A percentile compares a stretch with the other conserved stretches of the same genome.
phyloP scores from a whole-genome alignment of 2,797 vertebrate species.

The Coregonus suidteri region DNA sequence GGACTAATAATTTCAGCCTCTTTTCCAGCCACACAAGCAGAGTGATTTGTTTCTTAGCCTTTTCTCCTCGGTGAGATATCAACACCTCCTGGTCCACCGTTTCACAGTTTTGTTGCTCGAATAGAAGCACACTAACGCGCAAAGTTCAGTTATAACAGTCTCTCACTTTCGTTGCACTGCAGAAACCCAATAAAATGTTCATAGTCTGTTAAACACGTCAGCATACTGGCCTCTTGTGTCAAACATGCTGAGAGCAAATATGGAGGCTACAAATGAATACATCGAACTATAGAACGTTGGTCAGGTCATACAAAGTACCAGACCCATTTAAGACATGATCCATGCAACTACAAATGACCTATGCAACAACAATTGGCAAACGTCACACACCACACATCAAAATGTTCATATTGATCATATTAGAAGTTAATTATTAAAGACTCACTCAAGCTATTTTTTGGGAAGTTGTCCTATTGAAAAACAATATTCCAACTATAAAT shows the following conservation, averaged over 20 bases:
- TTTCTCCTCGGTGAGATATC: conserved; percentile 17
- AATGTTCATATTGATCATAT: not conserved
- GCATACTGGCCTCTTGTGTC: not conserved
- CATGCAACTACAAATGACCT: not conserved
- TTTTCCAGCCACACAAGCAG: conserved; percentile 12
- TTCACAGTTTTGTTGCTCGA: conserved; percentile 32
- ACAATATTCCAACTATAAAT: not conserved
- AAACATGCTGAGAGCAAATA: not conserved
- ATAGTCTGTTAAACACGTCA: not conserved
- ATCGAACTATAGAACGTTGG: not conserved
- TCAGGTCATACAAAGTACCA: not conserved
- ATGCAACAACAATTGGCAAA: not conserved
- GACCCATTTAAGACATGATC: not conserved
- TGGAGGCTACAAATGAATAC: not conserved
- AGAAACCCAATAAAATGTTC: conserved; percentile 23
- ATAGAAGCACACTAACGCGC: conserved; percentile 41
- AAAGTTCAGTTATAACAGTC: conserved; percentile 38
- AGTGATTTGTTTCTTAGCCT: conserved; percentile 26
- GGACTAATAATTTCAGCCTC: too few species aligned
- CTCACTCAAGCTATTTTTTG: not conserved
- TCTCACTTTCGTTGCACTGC: conserved; percentile 23
- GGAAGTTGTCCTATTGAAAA: too few species aligned
- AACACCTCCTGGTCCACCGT: conserved; percentile 41
- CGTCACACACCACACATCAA: not conserved
- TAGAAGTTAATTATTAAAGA: not conserved